Evolutionary conservation across 2,797 vertebrate genomes (phyloP).

Genomic region (Eupleurogrammus muticus): DNA sequence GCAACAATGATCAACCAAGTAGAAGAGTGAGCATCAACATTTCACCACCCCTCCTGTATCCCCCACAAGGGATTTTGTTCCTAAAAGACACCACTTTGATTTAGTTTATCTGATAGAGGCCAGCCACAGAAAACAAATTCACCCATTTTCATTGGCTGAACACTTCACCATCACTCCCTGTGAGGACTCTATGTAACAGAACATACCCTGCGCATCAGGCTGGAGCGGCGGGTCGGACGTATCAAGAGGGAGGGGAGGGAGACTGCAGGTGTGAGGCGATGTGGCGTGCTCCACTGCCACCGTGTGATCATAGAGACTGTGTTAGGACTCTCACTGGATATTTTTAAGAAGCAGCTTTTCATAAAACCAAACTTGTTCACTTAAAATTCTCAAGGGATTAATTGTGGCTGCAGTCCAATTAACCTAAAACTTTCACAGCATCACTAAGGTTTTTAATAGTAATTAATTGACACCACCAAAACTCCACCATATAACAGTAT

Average conservation of each 20-base stretch:
- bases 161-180: conserved; percentile 43
- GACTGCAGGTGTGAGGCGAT: conserved; percentile 73
- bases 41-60: conserved; percentile 10
- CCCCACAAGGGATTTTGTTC: not conserved
- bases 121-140: conserved; percentile 4
- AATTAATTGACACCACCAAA: no score
- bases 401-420: no score
- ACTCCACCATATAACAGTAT: no score
- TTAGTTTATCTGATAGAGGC: conserved; percentile 1
- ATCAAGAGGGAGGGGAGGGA: conserved; percentile 82
- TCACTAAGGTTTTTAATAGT: no score
- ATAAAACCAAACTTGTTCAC: not conserved
- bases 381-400: no score
- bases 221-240: conserved; percentile 58
- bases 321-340: conserved; percentile 41
- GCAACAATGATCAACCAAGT: conserved; percentile 13
- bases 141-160: conserved; percentile 22
- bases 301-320: conserved; percentile 49
- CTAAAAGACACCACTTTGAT: conserved; percentile 6
- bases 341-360: conserved; percentile 4
- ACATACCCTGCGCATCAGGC: conserved; percentile 74
- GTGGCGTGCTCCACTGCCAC: conserved; percentile 72
- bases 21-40: conserved; percentile 20
- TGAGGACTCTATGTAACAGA: conserved; percentile 24
- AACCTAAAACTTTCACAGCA: no score